These are phyloP conservation scores for Sylvietta virens DNA, from an alignment of 2,113 vertebrate genomes.

Conservation along the genomic window DNA sequence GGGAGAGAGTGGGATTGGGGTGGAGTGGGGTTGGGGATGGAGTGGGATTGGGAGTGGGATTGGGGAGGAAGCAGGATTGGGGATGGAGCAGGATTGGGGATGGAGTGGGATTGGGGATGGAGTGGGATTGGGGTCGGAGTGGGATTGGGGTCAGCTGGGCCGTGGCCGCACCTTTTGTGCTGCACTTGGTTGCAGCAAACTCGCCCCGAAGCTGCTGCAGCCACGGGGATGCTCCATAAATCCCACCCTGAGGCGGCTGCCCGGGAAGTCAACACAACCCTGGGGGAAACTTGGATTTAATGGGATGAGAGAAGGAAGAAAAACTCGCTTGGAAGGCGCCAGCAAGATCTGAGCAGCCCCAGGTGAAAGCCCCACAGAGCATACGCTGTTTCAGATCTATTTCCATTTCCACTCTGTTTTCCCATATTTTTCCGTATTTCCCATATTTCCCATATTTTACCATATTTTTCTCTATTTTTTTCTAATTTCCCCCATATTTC, in stretches of 20 bases:
- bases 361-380: neutral
- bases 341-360: neutral
- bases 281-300: neutral
- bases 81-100: neutral
- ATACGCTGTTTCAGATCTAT: neutral
- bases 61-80: neutral
- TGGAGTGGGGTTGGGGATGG: fast-evolving
- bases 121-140: neutral
- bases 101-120: neutral
- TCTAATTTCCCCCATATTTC: no score
- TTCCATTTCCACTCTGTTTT: no score
- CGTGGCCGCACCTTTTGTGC: neutral
- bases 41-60: fast-evolving
- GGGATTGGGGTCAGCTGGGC: neutral
- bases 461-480: neutral
- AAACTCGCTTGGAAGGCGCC: neutral
- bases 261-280: neutral
- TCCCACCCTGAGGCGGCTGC: neutral
- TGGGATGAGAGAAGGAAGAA: neutral
- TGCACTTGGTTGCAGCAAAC: neutral
- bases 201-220: neutral
- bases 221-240: fast-evolving
- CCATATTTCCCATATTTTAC: neutral
- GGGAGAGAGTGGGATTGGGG: neutral
- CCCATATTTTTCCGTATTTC: neutral